These are phyloP conservation scores for Aplidium turbinatum DNA, from an alignment of 23 tunicate genomes.

Conservation along the genomic window DNA sequence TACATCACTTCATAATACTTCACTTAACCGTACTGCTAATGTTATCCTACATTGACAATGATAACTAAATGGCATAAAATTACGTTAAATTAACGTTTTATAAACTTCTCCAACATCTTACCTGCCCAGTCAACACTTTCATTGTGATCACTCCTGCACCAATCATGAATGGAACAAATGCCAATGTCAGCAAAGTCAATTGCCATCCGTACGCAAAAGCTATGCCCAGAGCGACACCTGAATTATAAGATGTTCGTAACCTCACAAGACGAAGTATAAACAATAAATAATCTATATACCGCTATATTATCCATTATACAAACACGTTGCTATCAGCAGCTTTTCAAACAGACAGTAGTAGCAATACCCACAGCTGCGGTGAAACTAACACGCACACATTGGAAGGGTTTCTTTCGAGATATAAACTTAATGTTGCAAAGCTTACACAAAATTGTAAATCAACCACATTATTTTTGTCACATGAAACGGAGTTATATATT, in stretches of 20 bases:
- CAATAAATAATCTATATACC: too few species aligned
- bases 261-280: too few species aligned
- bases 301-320: too few species aligned
- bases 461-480: not conserved
- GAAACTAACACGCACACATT: too few species aligned
- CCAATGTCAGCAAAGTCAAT: constrained; percentile 76
- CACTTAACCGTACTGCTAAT: too few species aligned
- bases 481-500: too few species aligned
- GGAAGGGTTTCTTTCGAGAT: too few species aligned
- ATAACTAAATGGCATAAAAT: not conserved
- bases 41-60: constrained; percentile 4
- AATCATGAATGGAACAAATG: constrained; percentile 97
- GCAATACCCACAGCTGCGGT: too few species aligned
- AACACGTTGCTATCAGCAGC: too few species aligned
- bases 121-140: constrained; percentile 94
- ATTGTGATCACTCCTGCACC: constrained; percentile 87
- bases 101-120: constrained; percentile 12
- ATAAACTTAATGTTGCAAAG: not conserved
- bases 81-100: not conserved
- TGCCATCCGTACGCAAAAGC: constrained; percentile 98
- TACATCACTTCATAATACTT: not conserved
- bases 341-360: too few species aligned
- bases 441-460: not conserved
- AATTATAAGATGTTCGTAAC: not conserved
- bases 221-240: constrained; percentile 95